These are phyloP conservation scores for Dromaius novaehollandiae DNA, from an alignment of 2,113 vertebrate genomes.

Conservation along the genomic window DNA sequence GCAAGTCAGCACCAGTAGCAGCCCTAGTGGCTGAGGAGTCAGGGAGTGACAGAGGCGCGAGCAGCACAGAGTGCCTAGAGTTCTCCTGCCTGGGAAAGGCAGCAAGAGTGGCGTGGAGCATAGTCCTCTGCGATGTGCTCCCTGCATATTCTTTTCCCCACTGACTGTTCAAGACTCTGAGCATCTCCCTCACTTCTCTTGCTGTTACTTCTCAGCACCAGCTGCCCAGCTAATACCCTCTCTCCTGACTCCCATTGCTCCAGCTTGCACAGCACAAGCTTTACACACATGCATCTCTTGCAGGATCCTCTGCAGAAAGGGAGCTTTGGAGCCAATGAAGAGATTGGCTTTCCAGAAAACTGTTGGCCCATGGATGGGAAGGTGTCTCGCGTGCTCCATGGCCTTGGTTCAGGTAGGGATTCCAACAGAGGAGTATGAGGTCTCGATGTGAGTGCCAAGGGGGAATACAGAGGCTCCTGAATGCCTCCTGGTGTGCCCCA, in stretches of 20 bases:
- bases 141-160: too few species aligned
- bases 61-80: too few species aligned
- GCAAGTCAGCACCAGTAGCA: too few species aligned
- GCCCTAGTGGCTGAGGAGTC: too few species aligned
- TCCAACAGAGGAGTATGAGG: not conserved
- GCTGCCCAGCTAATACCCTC: not conserved
- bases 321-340: not conserved
- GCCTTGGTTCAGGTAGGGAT: not conserved
- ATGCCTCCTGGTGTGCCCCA: not conserved
- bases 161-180: too few species aligned
- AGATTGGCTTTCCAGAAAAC: not conserved
- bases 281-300: accelerated
- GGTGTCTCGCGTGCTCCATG: not conserved
- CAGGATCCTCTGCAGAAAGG: not conserved
- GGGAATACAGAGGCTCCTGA: not conserved
- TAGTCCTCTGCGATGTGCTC: too few species aligned
- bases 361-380: not conserved
- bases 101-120: too few species aligned
- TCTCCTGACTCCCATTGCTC: too few species aligned
- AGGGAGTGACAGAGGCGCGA: too few species aligned
- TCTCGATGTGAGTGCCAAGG: not conserved
- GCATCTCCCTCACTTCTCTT: too few species aligned
- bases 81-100: too few species aligned
- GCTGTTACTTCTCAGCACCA: not conserved
- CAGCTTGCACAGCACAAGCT: too few species aligned